Evolutionary conservation across 92 coral and sea anemone species (phyloP).

Genomic region (Phymanthus crucifer): DNA sequence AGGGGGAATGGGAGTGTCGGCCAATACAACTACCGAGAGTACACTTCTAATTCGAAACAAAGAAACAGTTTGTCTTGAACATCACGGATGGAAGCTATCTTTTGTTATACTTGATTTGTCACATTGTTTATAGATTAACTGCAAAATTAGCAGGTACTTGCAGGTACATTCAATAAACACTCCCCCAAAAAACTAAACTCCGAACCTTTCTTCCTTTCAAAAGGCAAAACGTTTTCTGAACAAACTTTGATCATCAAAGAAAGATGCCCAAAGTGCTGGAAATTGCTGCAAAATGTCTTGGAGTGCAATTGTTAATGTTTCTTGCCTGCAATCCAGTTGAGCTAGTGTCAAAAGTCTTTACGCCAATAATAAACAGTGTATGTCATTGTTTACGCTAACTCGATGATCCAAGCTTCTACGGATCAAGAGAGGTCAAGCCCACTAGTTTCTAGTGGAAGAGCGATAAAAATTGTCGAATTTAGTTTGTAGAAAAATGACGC

Average conservation of each 20-base stretch:
- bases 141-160: background rate
- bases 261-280: background rate
- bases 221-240: background rate
- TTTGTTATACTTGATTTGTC: constrained; percentile 12
- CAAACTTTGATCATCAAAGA: background rate
- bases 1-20: background rate
- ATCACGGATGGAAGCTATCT: constrained; percentile 2
- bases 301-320: background rate
- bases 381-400: constrained; percentile 44
- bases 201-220: background rate
- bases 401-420: constrained; percentile 35
- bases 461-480: background rate
- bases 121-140: constrained; percentile 3
- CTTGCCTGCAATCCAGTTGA: background rate
- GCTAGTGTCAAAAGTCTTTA: constrained; percentile 8
- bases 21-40: background rate
- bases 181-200: background rate
- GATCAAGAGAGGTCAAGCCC: constrained; percentile 37
- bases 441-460: constrained; percentile 35
- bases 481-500: constrained; percentile 12
- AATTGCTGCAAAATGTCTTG: background rate
- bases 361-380: constrained; percentile 36
- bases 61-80: background rate
- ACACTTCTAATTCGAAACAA: background rate
- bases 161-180: constrained; percentile 33